Evolutionary conservation across 2,888 invertebrate species (phyloP), one percentile per base, ranked within the genome.

Genomic region (Hyles lineata): DNA sequence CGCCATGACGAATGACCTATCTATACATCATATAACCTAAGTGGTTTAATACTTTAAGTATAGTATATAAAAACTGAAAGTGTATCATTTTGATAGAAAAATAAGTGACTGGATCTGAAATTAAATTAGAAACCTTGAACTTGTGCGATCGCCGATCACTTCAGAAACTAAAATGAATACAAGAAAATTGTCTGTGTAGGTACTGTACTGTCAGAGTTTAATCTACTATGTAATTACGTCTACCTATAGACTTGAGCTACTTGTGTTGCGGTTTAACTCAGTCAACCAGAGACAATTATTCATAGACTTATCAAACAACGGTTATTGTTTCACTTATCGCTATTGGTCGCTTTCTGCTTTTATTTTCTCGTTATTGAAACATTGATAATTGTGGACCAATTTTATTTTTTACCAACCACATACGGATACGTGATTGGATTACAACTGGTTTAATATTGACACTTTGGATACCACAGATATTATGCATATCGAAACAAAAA

Each of bases 231-330:
- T 55, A 55, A 55, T n/a, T 55, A n/a, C n/a, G 55, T 35, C 8
- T 32, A 35, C n/a, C 19, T 8, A 3, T 19, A 35, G 62, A 32
- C n/a, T 62, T 62, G 19, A n/a, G 32, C 32, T 62, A 35, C 35
- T 35, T 62, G 8, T 62, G 32, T n/a, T 32, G 6, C 62, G 32
- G 61, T 25, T 9, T 29, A 32, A 35, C 19, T 62, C 35, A 32
- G 35, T 32, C 62, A 62, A 62, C 32, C 62, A 29, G 19, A 32
- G 62, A n/a, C 32, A 32, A 62, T 62, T 35, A 62, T 32, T 62
- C 32, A 62, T 62, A 62, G n/a, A 35, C n/a, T 19, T 62, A 62
- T 62, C 62, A 32, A 19, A 62, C 8, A 9, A 29, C 32, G 32
- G n/a, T 32, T n/a, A 62, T 62, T 62, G 62, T 62, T 62, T 62